A percentile compares a stretch with the other conserved stretches of the same genome.
Conservation (phyloP, 2,888 invertebrate genomes). For the Geophilus truncorum region DNA sequence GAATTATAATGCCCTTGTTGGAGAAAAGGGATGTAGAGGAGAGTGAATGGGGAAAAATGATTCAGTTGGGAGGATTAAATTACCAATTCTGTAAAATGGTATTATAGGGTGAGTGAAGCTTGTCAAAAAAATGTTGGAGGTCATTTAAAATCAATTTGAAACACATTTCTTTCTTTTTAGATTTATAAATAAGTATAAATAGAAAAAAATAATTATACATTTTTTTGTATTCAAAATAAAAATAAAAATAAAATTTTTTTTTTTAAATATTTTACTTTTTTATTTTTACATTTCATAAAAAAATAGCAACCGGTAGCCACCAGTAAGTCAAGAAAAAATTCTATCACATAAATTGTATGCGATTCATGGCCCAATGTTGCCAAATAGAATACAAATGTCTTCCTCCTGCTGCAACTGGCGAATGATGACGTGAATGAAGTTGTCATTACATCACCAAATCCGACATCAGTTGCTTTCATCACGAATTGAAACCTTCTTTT, state of each 20-base stretch:
- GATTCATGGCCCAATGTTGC: not conserved
- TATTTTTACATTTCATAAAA: not conserved
- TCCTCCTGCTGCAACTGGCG: not conserved
- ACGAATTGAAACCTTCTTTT: not conserved
- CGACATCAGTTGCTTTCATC: slow-evolving; percentile 2
- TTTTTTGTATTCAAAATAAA: too few relatives aligned
- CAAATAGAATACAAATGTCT: slow-evolving; percentile 2
- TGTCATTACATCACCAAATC: slow-evolving; percentile 7
- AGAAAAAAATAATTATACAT: too few relatives aligned
- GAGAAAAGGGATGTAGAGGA: not conserved
- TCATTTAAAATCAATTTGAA: too few relatives aligned
- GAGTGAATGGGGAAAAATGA: not conserved
- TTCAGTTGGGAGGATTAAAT: not conserved
- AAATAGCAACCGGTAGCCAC: not conserved
- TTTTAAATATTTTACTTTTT: not conserved
- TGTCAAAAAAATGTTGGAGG: too few relatives aligned
- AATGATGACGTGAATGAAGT: slow-evolving; percentile 2
- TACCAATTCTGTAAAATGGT: not conserved
- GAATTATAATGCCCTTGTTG: not conserved
- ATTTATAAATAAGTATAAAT: too few relatives aligned
- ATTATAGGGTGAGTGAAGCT: not conserved
- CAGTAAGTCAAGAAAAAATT: not conserved
- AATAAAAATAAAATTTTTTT: too few relatives aligned
- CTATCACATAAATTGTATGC: too few relatives aligned
- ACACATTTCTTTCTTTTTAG: too few relatives aligned